A percentile compares a stretch with the other conserved stretches of the same genome.
These are phyloP conservation scores for Hiodon alosoides DNA, from an alignment of 2,113 vertebrate genomes.

Conservation along the genomic window DNA sequence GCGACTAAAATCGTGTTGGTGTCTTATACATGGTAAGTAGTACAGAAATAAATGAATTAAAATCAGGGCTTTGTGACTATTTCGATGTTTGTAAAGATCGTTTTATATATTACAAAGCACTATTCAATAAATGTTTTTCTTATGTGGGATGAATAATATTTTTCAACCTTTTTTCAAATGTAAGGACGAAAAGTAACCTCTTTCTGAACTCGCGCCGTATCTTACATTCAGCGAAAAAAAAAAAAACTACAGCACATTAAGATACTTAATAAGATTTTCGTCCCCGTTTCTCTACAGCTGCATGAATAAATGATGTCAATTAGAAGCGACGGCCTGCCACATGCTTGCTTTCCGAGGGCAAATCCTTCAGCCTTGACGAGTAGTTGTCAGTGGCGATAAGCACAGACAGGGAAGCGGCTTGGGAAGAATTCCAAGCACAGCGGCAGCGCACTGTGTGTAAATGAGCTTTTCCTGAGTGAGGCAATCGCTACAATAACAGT, in stretches of 20 bases:
- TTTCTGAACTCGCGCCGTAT: too few species aligned
- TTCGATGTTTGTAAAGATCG: too few species aligned
- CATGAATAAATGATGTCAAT: background rate
- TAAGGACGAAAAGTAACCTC: too few species aligned
- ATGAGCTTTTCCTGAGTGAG: background rate
- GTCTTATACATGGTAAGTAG: background rate
- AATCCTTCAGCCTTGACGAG: background rate
- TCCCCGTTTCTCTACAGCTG: background rate
- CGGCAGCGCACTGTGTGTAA: background rate
- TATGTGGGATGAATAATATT: too few species aligned
- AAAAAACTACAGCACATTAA: background rate
- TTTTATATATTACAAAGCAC: too few species aligned
- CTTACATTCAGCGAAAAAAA: background rate
- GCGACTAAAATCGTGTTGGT: background rate
- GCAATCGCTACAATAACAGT: background rate
- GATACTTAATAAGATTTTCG: background rate
- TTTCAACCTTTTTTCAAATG: too few species aligned
- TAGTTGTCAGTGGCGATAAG: slow-evolving; percentile 7
- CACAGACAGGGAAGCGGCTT: background rate
- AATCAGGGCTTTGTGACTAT: too few species aligned
- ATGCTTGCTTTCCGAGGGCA: background rate
- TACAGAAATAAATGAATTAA: background rate
- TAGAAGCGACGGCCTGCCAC: background rate
- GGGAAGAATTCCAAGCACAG: slow-evolving; percentile 1
- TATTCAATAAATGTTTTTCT: too few species aligned